Evolutionary conservation across 2,888 invertebrate species (phyloP), one percentile per base, ranked within the genome.

Genomic region (Meiosimyza decipiens): DNA sequence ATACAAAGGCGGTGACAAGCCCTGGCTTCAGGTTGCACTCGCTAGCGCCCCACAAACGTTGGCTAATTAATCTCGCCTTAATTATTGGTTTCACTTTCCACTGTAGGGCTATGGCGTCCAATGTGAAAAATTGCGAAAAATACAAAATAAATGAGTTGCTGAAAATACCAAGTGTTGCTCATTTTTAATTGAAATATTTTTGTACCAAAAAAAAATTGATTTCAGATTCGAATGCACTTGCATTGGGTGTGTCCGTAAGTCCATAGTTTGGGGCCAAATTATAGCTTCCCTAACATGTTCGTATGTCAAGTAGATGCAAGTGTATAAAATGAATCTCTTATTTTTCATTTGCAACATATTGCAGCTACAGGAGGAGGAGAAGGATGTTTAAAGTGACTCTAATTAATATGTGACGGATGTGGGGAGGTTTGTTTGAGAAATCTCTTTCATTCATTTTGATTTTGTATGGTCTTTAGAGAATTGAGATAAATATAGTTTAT

Each of bases 41-140:
- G 22, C 2, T 49, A 22, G 47, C 62, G 50, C 54, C 71, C 12
- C 47, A 71, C 3, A 50, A 62, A 16, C n/a, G 77, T 77, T 80
- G 79, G 79, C 81, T 82, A 84, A 84, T 84, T 84, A 84, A 84
- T 84, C 81, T 83, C 80, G 79, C 79, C 84, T 83, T 84, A 84
- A 84, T 84, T 84, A 82, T 79, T 78, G 77, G 78, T 79, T 80
- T 75, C 75, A 77, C 72, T 72, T 75, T 63, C 71, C 70, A 70
- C 69, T 50, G 62, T 51, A 70, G 70, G 70, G 70, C 40, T 40
- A 9, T 51, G 18, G 60, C 71, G 57, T 28, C 11, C 71, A 12
- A 13, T 49, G 57, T 73, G 75, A 75, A 73, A 70, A 70, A 75
- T 73, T 62, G 57, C 54, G 33, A 22, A 52, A 73, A 69, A 40